Conservation (phyloP, 2,113 vertebrate genomes). For the Felis catus region DNA sequence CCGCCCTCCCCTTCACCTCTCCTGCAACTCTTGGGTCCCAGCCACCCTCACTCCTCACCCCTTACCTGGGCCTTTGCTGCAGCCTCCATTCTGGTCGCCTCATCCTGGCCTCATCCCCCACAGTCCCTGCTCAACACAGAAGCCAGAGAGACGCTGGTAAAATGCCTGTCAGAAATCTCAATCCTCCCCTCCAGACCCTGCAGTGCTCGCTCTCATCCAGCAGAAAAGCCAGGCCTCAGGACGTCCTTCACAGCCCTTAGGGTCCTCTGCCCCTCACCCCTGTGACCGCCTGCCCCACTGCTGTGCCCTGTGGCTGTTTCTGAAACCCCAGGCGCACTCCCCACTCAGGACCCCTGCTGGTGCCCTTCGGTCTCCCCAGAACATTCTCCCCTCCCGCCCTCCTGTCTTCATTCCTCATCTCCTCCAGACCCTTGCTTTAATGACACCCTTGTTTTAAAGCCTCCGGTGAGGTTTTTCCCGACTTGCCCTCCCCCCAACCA, state of each 20-base stretch:
- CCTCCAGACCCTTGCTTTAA: not conserved
- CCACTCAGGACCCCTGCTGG: not conserved
- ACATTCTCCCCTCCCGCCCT: not conserved
- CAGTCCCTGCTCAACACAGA: not conserved
- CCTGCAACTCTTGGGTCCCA: not conserved
- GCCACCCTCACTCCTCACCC: not conserved
- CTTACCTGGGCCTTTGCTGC: not conserved
- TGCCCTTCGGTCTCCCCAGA: not conserved
- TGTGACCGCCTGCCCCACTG: not conserved
- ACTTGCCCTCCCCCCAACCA: not conserved
- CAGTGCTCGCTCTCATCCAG: not conserved
- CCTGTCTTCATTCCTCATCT: not conserved
- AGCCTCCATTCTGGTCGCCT: not conserved
- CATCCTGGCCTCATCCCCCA: accelerated
- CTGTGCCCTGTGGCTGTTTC: not conserved
- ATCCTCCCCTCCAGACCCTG: not conserved
- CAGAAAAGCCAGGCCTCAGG: not conserved
- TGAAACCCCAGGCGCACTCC: not conserved
- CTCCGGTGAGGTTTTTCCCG: not conserved
- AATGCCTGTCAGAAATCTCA: not conserved
- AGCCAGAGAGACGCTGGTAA: not conserved
- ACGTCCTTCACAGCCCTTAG: not conserved
- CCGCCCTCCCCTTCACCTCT: not conserved
- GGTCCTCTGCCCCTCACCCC: not conserved
- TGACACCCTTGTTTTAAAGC: not conserved